Evolutionary conservation across 2,888 invertebrate species (phyloP).

Genomic region (Acanthosepion pharaonis): DNA sequence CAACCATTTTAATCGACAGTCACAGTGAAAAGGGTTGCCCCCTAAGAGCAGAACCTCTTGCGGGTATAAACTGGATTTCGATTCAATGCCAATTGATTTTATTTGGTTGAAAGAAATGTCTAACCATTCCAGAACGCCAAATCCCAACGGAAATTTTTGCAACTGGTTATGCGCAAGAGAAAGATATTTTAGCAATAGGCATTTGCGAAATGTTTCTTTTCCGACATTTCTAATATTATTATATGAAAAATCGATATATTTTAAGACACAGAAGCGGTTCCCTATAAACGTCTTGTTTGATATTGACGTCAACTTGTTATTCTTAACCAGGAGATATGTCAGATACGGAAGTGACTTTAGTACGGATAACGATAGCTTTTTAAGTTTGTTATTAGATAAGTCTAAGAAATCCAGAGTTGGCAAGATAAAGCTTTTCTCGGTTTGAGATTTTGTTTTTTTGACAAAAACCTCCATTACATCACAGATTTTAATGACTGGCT

Average conservation of each 20-base stretch:
- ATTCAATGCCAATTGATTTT: not conserved
- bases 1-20: constrained; percentile 57
- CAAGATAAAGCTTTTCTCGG: not conserved
- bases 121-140: not conserved
- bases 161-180: not conserved
- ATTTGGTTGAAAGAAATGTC: not conserved
- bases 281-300: not conserved
- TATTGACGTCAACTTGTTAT: not conserved
- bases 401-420: not conserved
- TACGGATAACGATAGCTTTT: not conserved
- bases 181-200: not conserved
- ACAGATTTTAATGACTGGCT: not conserved
- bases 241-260: not conserved
- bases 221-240: not conserved
- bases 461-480: not conserved
- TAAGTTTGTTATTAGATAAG: not conserved
- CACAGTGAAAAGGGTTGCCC: constrained; percentile 57
- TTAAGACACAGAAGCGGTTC: not conserved
- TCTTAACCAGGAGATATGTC: not conserved
- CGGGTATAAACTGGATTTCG: constrained; percentile 52
- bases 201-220: not conserved
- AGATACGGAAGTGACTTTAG: not conserved
- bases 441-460: not conserved
- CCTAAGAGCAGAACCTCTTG: constrained; percentile 56
- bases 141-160: not conserved